A percentile compares a stretch with the other conserved stretches of the same genome.
Conservation (phyloP, 1,140 invertebrate genomes). For the Eumeta japonica region DNA sequence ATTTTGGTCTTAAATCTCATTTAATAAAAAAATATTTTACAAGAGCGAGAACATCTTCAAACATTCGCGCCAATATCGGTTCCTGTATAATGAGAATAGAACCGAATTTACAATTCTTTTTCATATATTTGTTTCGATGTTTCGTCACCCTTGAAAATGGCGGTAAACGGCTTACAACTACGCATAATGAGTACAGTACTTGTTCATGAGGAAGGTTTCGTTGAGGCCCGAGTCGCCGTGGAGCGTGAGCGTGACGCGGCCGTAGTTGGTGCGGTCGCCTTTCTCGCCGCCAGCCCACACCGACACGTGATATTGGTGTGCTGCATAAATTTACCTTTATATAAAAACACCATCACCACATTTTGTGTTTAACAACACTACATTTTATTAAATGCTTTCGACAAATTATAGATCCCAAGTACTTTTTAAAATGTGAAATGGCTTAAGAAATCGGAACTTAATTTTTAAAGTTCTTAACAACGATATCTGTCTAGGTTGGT, state of each 20-base stretch:
- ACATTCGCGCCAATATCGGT: no score
- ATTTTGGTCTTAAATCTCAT: background rate
- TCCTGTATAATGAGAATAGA: no score
- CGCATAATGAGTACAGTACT: conserved; percentile 51
- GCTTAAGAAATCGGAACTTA: no score
- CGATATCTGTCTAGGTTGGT: conserved; percentile 1
- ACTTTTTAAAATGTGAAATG: no score
- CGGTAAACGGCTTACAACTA: background rate
- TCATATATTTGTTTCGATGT: no score
- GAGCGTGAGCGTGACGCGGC: conserved; percentile 79
- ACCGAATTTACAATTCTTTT: no score
- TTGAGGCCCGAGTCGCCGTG: conserved; percentile 79
- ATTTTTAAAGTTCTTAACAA: background rate
- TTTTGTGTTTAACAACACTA: background rate
- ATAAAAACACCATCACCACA: no score
- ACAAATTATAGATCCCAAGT: no score
- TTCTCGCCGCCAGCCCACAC: conserved; percentile 74
- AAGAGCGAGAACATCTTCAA: no score
- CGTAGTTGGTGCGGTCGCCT: conserved; percentile 69
- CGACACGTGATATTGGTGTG: conserved; percentile 83
- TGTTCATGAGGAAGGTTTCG: conserved; percentile 85
- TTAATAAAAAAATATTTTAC: no score
- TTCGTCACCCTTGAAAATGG: no score
- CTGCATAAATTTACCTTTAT: no score
- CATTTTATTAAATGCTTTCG: background rate